These are phyloP conservation scores for Encarsia formosa DNA, from an alignment of 2,888 invertebrate species.

Conservation along the genomic window DNA sequence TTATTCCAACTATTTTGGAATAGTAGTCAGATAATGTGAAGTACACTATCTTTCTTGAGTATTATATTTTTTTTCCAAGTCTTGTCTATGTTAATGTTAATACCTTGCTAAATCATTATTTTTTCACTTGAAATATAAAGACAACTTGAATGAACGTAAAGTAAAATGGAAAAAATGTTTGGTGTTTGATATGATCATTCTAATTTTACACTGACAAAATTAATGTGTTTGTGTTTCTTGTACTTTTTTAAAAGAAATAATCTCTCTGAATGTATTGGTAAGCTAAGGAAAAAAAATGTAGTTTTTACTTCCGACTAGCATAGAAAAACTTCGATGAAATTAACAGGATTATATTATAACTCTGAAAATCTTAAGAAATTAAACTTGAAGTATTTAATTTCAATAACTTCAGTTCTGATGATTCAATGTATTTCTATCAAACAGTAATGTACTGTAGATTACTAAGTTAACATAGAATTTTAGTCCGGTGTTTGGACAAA, in stretches of 20 bases:
- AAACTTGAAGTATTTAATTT: no score
- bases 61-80: no score
- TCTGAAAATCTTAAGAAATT: no score
- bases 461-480: slow-evolving; percentile 2
- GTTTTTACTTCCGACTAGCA: slow-evolving; percentile 19
- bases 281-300: slow-evolving; percentile 22
- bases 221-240: slow-evolving; percentile 27
- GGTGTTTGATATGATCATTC: slow-evolving; percentile 25
- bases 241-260: slow-evolving; percentile 28
- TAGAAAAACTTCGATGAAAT: slow-evolving; percentile 18
- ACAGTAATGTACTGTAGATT: slow-evolving; percentile 9
- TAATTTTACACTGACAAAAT: slow-evolving; percentile 25
- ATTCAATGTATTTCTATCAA: neutral
- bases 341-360: no score
- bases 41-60: no score
- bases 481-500: slow-evolving; percentile 22
- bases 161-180: slow-evolving; percentile 16
- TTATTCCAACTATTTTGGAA: no score
- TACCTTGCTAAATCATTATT: no score
- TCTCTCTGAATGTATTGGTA: slow-evolving; percentile 24
- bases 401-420: no score
- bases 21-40: no score
- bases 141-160: neutral
- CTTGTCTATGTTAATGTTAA: no score
- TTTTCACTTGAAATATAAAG: slow-evolving; percentile 3